phyloP scores from a whole-genome alignment of 2,888 invertebrate species.

The Drosophila rellima region DNA sequence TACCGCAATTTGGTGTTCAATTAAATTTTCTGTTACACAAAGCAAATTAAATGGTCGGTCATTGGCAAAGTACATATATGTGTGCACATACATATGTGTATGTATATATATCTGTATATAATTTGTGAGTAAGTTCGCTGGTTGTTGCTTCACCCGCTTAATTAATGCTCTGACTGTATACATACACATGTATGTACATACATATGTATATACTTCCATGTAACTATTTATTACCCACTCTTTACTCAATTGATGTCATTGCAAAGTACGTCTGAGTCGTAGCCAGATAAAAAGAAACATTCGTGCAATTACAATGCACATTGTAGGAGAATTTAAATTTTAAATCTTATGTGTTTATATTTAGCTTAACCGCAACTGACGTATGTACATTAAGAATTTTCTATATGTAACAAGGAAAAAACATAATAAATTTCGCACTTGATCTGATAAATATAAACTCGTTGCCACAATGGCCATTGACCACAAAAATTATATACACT shows the following conservation, averaged over 20 bases:
- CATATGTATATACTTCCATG: constrained; percentile 28
- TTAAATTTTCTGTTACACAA: constrained; percentile 40
- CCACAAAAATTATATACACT: constrained; percentile 16
- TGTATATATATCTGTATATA: background rate
- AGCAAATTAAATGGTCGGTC: constrained; percentile 45
- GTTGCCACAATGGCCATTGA: constrained; percentile 2
- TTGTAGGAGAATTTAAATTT: constrained; percentile 45
- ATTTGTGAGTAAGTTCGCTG: constrained; percentile 6
- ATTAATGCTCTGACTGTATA: constrained; percentile 46
- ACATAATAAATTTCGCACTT: background rate
- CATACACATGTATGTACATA: too few species aligned
- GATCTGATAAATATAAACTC: background rate
- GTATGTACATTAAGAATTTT: constrained; percentile 25
- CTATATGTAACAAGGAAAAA: background rate
- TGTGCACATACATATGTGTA: constrained; percentile 1
- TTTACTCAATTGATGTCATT: constrained; percentile 37
- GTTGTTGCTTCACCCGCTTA: constrained; percentile 37
- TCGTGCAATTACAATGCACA: constrained; percentile 32
- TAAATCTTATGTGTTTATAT: constrained; percentile 38
- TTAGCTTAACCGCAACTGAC: constrained; percentile 34
- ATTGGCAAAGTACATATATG: constrained; percentile 30
- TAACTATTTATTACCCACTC: constrained; percentile 47
- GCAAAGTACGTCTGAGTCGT: constrained; percentile 27
- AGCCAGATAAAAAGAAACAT: constrained; percentile 22
- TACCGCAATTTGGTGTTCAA: constrained; percentile 38